Percentiles rank a stretch among this genome's conserved stretches.
These are phyloP conservation scores for Drosophila atroscutellata DNA, from an alignment of 2,888 invertebrate species.

Conservation along the genomic window DNA sequence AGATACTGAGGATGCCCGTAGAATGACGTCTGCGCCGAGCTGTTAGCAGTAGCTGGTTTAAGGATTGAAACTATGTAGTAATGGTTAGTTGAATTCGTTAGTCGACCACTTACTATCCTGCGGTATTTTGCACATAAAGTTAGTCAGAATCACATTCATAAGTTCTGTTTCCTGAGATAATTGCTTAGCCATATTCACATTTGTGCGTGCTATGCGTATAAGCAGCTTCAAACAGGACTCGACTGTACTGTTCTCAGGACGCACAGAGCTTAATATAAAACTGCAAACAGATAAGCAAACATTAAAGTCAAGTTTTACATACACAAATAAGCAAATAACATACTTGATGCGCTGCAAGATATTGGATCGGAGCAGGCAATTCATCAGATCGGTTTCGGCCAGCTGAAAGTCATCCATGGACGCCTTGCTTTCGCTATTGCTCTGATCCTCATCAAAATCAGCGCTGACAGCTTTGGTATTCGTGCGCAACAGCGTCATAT, in stretches of 20 bases:
- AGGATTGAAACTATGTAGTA: background rate
- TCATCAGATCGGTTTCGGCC: slow-evolving; percentile 92
- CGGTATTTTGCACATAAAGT: slow-evolving; percentile 85
- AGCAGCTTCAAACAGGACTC: slow-evolving; percentile 92
- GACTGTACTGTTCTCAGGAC: slow-evolving; percentile 90
- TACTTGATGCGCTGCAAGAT: slow-evolving; percentile 90
- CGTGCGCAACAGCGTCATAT: slow-evolving; percentile 84
- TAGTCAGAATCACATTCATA: slow-evolving; percentile 87
- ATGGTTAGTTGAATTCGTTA: no score
- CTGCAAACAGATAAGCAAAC: slow-evolving; percentile 83
- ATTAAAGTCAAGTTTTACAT: background rate
- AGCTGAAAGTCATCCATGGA: slow-evolving; percentile 95
- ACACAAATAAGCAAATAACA: slow-evolving; percentile 13
- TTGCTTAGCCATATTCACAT: slow-evolving; percentile 88
- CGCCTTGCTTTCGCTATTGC: slow-evolving; percentile 84
- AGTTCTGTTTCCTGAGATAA: slow-evolving; percentile 89
- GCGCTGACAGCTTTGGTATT: slow-evolving; percentile 74
- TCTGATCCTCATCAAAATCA: slow-evolving; percentile 80
- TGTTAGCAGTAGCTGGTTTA: slow-evolving; percentile 46
- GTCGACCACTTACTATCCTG: slow-evolving; percentile 72
- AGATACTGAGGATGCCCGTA: slow-evolving; percentile 89
- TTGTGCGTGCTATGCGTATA: slow-evolving; percentile 92
- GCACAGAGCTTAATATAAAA: slow-evolving; percentile 90
- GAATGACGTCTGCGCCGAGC: slow-evolving; percentile 77
- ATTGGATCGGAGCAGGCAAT: slow-evolving; percentile 90